A percentile compares a stretch with the other conserved stretches of the same genome.
Evolutionary conservation across 1,140 invertebrate species (phyloP).

Genomic region (Drosophila jambulina): DNA sequence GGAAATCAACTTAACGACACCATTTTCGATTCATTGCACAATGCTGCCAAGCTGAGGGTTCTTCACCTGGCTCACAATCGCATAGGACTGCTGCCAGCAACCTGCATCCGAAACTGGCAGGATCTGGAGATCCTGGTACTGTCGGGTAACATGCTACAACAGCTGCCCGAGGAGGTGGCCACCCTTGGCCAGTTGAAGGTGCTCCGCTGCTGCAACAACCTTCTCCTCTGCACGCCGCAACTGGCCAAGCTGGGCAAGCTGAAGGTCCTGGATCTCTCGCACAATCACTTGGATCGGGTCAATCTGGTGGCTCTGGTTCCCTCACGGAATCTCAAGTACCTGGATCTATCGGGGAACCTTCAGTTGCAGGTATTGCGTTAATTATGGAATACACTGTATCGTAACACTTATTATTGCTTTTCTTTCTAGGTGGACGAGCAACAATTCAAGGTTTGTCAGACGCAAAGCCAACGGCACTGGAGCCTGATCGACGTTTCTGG

Average conservation of each 20-base stretch:
- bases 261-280: slow-evolving; percentile 93
- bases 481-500: slow-evolving; percentile 93
- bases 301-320: slow-evolving; percentile 91
- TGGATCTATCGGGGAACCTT: slow-evolving; percentile 93
- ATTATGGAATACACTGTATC: not conserved
- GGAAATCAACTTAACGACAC: slow-evolving; percentile 92
- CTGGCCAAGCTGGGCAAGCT: slow-evolving; percentile 90
- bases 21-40: slow-evolving; percentile 89
- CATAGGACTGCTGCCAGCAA: slow-evolving; percentile 90
- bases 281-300: slow-evolving; percentile 92
- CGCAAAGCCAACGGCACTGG: slow-evolving; percentile 90
- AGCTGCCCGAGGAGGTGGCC: slow-evolving; percentile 91
- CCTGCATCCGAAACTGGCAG: slow-evolving; percentile 90
- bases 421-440: slow-evolving; percentile 89
- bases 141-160: slow-evolving; percentile 92
- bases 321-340: slow-evolving; percentile 91
- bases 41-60: slow-evolving; percentile 88
- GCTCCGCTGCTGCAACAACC: slow-evolving; percentile 93
- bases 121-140: slow-evolving; percentile 93
- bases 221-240: slow-evolving; percentile 90
- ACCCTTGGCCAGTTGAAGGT: slow-evolving; percentile 90
- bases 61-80: slow-evolving; percentile 93
- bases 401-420: too few relatives aligned
- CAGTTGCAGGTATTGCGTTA: slow-evolving; percentile 87
- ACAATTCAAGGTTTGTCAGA: slow-evolving; percentile 90